Percentiles rank a stretch among this genome's conserved stretches.
Conservation (phyloP, 2,113 vertebrate genomes). For the Fulmarus glacialis region DNA sequence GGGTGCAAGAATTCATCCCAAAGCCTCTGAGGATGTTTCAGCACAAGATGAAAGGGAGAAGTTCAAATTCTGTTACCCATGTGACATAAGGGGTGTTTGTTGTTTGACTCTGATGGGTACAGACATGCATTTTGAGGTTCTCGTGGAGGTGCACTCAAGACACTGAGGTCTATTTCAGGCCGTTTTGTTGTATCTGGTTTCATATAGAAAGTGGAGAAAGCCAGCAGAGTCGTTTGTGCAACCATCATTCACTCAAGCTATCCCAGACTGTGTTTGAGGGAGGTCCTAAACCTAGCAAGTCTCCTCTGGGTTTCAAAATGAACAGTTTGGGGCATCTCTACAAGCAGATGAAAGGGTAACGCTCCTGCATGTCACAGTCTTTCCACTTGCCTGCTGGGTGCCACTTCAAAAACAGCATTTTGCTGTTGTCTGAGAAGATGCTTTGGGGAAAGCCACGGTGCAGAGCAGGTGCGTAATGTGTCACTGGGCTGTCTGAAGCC, state of each 20-base stretch:
- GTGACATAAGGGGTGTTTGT: background rate
- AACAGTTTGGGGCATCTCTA: background rate
- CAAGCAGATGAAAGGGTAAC: background rate
- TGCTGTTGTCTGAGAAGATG: background rate
- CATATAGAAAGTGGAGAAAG: background rate
- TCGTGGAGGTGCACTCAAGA: background rate
- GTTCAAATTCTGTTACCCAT: background rate
- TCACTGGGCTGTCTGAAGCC: background rate
- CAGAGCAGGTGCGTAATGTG: background rate
- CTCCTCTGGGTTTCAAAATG: background rate
- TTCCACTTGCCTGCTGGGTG: background rate
- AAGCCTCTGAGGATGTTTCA: background rate
- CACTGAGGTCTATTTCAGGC: background rate
- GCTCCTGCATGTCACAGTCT: background rate
- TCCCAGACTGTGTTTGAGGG: background rate
- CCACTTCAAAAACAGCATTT: background rate
- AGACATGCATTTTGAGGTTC: background rate
- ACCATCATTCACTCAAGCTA: background rate
- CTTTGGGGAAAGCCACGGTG: background rate
- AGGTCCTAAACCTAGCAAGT: background rate
- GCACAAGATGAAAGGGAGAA: background rate
- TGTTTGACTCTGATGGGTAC: background rate
- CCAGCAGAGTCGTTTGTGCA: fast-evolving
- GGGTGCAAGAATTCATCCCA: background rate
- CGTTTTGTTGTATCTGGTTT: background rate